Percentiles rank a stretch among this genome's conserved stretches.
These are phyloP conservation scores for Coturnix japonica DNA, from an alignment of 2,113 vertebrate species.

Conservation along the genomic window DNA sequence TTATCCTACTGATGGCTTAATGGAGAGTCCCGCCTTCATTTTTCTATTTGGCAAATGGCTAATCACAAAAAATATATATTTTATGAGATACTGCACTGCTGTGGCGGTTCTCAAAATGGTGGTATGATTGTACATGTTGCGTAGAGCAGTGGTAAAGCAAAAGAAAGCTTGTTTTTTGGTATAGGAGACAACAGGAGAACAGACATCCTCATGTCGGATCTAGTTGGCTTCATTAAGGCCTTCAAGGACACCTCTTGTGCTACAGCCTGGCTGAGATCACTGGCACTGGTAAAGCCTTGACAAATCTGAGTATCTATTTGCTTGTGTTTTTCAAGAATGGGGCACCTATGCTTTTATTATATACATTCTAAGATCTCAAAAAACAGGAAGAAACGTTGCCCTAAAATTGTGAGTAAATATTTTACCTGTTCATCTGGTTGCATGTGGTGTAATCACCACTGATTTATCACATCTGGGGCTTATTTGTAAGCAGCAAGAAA, in stretches of 20 bases:
- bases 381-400: background rate
- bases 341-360: background rate
- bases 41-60: background rate
- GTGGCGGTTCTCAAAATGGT: background rate
- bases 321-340: background rate
- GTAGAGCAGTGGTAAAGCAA: background rate
- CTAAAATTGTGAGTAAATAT: background rate
- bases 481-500: background rate
- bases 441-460: background rate
- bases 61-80: background rate
- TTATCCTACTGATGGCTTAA: background rate
- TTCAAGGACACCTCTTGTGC: background rate
- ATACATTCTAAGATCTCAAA: background rate
- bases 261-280: background rate
- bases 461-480: background rate
- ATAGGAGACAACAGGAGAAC: background rate
- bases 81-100: background rate
- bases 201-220: accelerated
- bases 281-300: background rate
- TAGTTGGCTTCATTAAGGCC: background rate
- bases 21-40: background rate
- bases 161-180: background rate
- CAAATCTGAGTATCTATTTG: background rate
- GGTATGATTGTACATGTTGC: background rate
- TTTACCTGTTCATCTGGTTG: background rate